Base-by-base conservation (phyloP, 2,888 invertebrate genomes). In the Himalopsyche kuldschensis region DNA sequence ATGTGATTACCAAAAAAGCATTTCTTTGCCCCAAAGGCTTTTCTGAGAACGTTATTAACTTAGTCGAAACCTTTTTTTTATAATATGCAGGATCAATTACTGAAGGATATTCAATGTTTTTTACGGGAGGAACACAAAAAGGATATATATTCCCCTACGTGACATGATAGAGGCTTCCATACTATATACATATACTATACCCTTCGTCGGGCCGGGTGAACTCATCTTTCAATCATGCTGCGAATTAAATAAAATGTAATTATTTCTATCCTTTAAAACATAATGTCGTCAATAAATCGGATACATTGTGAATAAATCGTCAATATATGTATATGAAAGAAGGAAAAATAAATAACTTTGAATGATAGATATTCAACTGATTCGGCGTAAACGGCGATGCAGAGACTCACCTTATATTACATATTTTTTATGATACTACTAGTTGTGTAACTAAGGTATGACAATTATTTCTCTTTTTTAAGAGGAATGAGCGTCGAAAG, bases 11-110 rank as follows among this genome's bases (percentile, higher is more conserved):
- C 8, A 24, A 77, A 20, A 77, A 35, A 77, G 77, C 77, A 41
- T 77, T 77, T 77, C 35, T 41, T 41, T 77, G 32, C 77, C 32
- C 17, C 77, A 77, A 77, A 77, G 77, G 77, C 35, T n/a, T 77
- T 35, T 41, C 31, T 20, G 35, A 35, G 41, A 77, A 41, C 77
- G 31, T 77, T 77, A 77, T 77, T 77, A 77, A 77, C 32, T 77
- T 77, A 77, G 31, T 55, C 55, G 55, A 55, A 41, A 55, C 55
- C 55, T 55, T 55, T 55, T 55, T 55, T 55, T 55, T 55, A 55
- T 55, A 55, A 55, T 55, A 55, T 55, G 55, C 55, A 55, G 55
- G 55, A 55, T 55, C 55, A 55, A 55, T 55, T 55, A 55, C 55
- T 55, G 24, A 55, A 55, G 55, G 55, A 55, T 20, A 55, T 55